A percentile compares a stretch with the other conserved stretches of the same genome.
These are phyloP conservation scores for Drosophila murphyi DNA, from an alignment of 1,140 invertebrate species.

Conservation along the genomic window DNA sequence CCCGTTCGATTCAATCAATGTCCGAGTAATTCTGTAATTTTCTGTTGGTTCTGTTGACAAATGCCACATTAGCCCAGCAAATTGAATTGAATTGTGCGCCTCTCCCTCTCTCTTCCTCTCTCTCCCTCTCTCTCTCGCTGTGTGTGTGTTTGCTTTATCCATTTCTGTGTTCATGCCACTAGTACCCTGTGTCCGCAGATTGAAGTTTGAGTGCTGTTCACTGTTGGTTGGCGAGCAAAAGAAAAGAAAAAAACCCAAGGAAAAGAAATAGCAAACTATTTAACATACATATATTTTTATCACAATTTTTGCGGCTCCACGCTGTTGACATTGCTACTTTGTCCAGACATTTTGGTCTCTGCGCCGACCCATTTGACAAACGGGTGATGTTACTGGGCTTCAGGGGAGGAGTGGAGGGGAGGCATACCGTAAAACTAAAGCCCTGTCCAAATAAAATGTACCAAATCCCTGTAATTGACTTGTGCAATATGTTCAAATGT, in stretches of 20 bases:
- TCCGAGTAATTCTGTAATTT: slow-evolving; percentile 82
- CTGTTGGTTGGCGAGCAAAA: slow-evolving; percentile 19
- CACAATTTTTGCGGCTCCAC: slow-evolving; percentile 69
- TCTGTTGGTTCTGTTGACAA: slow-evolving; percentile 77
- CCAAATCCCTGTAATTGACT: slow-evolving; percentile 77
- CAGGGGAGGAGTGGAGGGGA: neutral
- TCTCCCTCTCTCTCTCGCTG: neutral
- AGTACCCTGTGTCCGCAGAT: slow-evolving; percentile 19
- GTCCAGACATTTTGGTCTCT: slow-evolving; percentile 32
- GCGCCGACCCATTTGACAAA: slow-evolving; percentile 13
- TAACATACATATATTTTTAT: slow-evolving; percentile 76
- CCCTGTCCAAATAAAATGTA: slow-evolving; percentile 71
- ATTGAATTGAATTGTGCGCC: slow-evolving; percentile 74
- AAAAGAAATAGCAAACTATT: slow-evolving; percentile 59
- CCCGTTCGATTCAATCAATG: slow-evolving; percentile 79
- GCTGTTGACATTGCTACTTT: slow-evolving; percentile 52
- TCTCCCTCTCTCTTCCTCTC: neutral
- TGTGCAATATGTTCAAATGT: slow-evolving; percentile 66
- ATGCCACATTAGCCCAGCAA: slow-evolving; percentile 81
- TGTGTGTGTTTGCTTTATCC: slow-evolving; percentile 23
- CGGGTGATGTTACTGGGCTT: neutral
- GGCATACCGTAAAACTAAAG: slow-evolving; percentile 57
- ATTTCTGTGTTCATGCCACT: slow-evolving; percentile 10
- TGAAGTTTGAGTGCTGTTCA: slow-evolving; percentile 54
- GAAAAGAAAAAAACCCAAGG: neutral